Percentiles rank a stretch among this genome's conserved stretches.
These are phyloP conservation scores for Eremobia ochroleuca DNA, from an alignment of 2,888 invertebrate species.

Conservation along the genomic window DNA sequence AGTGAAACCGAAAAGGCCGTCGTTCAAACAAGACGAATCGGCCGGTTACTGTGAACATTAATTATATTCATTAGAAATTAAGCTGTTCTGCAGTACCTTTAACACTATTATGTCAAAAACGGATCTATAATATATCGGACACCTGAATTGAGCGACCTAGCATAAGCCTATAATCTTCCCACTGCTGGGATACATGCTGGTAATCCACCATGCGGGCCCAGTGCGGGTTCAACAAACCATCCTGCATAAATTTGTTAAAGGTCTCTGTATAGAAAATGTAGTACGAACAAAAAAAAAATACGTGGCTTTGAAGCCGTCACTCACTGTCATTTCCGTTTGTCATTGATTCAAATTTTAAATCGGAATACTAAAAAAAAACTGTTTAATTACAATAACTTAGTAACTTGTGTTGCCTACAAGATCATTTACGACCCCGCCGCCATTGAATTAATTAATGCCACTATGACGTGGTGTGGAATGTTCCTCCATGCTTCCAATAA, in stretches of 20 bases:
- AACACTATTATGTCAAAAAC: conserved; percentile 15
- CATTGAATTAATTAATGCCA: not conserved
- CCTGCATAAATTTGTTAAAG: not conserved
- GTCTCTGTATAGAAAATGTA: not conserved
- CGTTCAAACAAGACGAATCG: conserved; percentile 36
- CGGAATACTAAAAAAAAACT: not conserved
- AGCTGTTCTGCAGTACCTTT: not conserved
- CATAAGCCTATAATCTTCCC: too few species aligned
- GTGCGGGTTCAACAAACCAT: not conserved
- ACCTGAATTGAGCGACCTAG: not conserved
- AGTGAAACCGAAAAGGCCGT: conserved; percentile 22
- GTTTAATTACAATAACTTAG: not conserved
- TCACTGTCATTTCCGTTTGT: not conserved
- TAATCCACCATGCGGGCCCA: not conserved
- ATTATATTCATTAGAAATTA: conserved; percentile 39
- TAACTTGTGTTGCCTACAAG: too few species aligned
- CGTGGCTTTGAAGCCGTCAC: not conserved
- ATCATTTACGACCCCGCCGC: not conserved
- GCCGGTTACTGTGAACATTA: conserved; percentile 20
- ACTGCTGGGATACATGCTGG: not conserved
- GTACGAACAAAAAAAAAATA: not conserved
- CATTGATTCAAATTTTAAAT: not conserved
- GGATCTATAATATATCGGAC: not conserved
- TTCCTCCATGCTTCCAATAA: not conserved
- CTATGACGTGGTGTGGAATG: not conserved